Percentiles rank a stretch among this genome's conserved stretches.
phyloP scores from a whole-genome alignment of 2,113 vertebrate species.

The Etheostoma cragini region DNA sequence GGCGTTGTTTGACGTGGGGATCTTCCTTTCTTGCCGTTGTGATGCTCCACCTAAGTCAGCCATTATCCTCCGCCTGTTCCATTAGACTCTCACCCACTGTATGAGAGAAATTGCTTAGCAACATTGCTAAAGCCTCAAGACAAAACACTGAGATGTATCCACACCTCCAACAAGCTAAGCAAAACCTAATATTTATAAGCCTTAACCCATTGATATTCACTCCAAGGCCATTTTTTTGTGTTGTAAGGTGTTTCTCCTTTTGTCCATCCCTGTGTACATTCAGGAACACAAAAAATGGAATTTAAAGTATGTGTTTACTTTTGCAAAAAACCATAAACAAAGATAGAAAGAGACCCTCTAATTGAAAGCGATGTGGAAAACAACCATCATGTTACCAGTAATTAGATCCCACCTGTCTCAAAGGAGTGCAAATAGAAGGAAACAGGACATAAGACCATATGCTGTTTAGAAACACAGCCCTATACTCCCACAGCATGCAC shows the following conservation, averaged over 20 bases:
- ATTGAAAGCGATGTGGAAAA: conserved; percentile 53
- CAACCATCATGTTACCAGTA: conserved; percentile 49
- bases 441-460: conserved; percentile 20
- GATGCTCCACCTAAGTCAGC: too few species aligned
- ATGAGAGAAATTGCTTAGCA: conserved; percentile 1
- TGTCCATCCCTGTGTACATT: background rate
- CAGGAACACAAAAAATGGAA: conserved; percentile 41
- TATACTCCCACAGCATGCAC: conserved; percentile 39
- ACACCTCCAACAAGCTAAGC: background rate
- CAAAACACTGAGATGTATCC: conserved; percentile 6
- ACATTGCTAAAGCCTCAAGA: background rate
- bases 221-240: background rate
- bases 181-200: conserved; percentile 19
- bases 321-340: conserved; percentile 35
- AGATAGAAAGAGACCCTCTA: conserved; percentile 45
- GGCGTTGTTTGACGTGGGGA: too few species aligned
- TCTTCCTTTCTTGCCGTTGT: too few species aligned
- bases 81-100: conserved; percentile 12
- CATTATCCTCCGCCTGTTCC: too few species aligned
- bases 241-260: conserved; percentile 26
- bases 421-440: conserved; percentile 24
- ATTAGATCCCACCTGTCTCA: conserved; percentile 60
- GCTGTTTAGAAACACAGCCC: conserved; percentile 8
- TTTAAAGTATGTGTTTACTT: conserved; percentile 55
- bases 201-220: background rate